Evolutionary conservation across 2,888 invertebrate species (phyloP).

Genomic region (Oscheius onirici): DNA sequence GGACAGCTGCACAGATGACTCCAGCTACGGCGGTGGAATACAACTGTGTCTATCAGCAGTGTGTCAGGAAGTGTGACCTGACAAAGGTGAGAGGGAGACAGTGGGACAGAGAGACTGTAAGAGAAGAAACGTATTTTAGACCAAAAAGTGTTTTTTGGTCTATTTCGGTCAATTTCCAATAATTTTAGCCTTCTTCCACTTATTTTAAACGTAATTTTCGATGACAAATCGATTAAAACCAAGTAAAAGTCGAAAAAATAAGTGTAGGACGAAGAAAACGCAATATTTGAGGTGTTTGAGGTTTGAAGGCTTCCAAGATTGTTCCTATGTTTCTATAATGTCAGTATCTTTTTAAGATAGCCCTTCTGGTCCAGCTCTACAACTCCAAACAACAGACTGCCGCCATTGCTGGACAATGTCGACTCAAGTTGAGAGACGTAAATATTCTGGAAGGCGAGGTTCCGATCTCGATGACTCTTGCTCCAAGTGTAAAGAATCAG

Average conservation of each 20-base stretch:
- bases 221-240: no score
- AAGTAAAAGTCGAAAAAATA: no score
- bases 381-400: constrained; percentile 19
- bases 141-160: no score
- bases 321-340: no score
- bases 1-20: constrained; percentile 24
- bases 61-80: constrained; percentile 15
- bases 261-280: no score
- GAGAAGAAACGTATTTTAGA: no score
- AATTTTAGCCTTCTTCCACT: no score
- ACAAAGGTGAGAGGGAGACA: constrained; percentile 11
- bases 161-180: no score
- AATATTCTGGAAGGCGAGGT: constrained; percentile 12
- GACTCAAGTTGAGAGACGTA: constrained; percentile 18
- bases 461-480: constrained; percentile 6
- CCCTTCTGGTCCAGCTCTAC: constrained; percentile 28
- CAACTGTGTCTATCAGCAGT: constrained; percentile 28
- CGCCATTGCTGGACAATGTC: constrained; percentile 24
- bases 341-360: constrained; percentile 13
- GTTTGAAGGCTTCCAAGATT: no score
- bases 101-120: not conserved
- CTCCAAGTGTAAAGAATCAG: not conserved
- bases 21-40: constrained; percentile 21
- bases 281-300: no score
- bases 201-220: no score